Evolutionary conservation across 2,888 invertebrate species (phyloP), one percentile per base, ranked within the genome.

Genomic region (Odontomyia ornata): DNA sequence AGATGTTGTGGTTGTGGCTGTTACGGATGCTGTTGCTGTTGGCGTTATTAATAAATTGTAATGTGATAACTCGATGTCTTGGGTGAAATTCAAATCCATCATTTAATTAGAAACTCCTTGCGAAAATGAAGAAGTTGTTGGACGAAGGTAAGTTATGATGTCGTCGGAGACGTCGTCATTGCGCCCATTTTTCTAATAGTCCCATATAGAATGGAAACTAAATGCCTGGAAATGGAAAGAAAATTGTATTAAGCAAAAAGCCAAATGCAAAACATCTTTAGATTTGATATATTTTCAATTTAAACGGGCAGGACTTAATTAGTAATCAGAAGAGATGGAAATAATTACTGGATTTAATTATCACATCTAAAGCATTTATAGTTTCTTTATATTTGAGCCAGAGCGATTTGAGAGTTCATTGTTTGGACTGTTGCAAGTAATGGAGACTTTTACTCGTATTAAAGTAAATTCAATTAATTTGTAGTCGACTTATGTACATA

Each of bases 21-120:
- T 46, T 69, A n/a, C 60, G 15, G 57, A 65, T 15, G 80, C 43
- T 21, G 79, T 27, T 71, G 79, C 11, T 11, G 75, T 21, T 57
- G 79, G 21, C n/a, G 77, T 36, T 11, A 75, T 62, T 73, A 57
- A 7, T 47, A 30, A 47, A 3, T 78, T 75, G 71, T 62, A 78
- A 27, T 62, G 60, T 30, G 62, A 69, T n/a, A 46, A 27, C n/a
- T 25, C 56, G 60, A 75, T 65, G 46, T 56, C 47, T 56, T 52
- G 46, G 21, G 69, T 69, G 30, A 47, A 46, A 47, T 69, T 69
- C 46, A 69, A 69, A 69, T 69, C 69, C 69, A 69, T 69, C 46
- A 47, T 47, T 69, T 47, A 23, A 30, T 25, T 46, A 46, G 30
- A 47, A 13, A 23, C 47, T 67, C 46, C 69, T 69, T 47, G 25